Conservation (phyloP, 2,888 invertebrate genomes). For the Drosophila longiperda region DNA sequence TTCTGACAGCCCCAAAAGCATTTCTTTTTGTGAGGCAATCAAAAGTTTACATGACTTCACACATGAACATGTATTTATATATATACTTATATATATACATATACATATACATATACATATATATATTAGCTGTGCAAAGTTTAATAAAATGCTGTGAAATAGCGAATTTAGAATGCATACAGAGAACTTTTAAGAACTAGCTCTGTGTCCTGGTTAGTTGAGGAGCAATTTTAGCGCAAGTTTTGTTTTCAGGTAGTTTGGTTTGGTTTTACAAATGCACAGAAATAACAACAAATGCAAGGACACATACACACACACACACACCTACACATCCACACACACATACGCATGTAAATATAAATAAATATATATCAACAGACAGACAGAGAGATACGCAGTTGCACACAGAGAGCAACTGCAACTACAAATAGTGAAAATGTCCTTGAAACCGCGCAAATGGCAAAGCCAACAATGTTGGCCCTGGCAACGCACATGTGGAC, state of each 20-base stretch:
- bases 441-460: slow-evolving; percentile 76
- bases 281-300: slow-evolving; percentile 47
- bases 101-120: slow-evolving; percentile 18
- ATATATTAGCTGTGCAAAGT: slow-evolving; percentile 6
- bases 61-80: slow-evolving; percentile 9
- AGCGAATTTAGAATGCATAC: slow-evolving; percentile 49
- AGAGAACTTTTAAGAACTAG: slow-evolving; percentile 31
- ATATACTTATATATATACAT: slow-evolving; percentile 17
- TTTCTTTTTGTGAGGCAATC: slow-evolving; percentile 42
- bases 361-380: slow-evolving; percentile 1
- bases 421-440: slow-evolving; percentile 73
- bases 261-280: slow-evolving; percentile 48
- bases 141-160: slow-evolving; percentile 32
- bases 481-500: slow-evolving; percentile 33
- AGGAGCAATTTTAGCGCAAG: slow-evolving; percentile 54
- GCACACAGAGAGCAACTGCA: slow-evolving; percentile 56
- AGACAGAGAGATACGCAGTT: slow-evolving; percentile 26
- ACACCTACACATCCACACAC: slow-evolving; percentile 6
- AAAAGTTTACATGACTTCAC: slow-evolving; percentile 42
- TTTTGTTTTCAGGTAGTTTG: slow-evolving; percentile 37
- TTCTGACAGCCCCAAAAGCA: slow-evolving; percentile 31
- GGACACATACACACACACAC: slow-evolving; percentile 23
- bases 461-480: slow-evolving; percentile 51
- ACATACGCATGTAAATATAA: slow-evolving; percentile 8
- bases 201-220: slow-evolving; percentile 60